Conservation (phyloP, 2,113 vertebrate genomes). For the Pyrgilauda ruficollis region DNA sequence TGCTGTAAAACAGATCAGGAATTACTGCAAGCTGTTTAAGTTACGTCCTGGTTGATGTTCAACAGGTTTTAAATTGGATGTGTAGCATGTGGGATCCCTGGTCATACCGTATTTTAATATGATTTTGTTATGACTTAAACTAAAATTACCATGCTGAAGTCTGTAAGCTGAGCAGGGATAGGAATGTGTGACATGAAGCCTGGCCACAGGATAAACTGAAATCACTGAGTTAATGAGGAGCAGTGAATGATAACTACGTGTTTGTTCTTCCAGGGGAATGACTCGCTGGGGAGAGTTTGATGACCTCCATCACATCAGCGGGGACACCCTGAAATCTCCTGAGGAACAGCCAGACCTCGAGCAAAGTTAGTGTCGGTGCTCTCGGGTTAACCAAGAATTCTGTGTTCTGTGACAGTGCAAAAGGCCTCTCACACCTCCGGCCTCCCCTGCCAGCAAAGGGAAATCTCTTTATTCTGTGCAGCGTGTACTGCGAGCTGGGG, state of each 20-base stretch:
- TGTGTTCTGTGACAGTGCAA: not conserved
- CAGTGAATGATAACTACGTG: accelerated
- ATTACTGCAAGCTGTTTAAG: not conserved
- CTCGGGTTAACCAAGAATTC: accelerated
- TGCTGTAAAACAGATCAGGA: not conserved
- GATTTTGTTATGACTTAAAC: too few species aligned
- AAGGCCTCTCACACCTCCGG: accelerated
- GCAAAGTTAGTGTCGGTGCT: conserved; percentile 28
- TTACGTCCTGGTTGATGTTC: not conserved
- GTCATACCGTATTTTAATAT: not conserved
- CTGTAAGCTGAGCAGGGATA: not conserved
- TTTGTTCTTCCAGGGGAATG: conserved; percentile 82
- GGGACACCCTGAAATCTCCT: conserved; percentile 63
- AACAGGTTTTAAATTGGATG: not conserved
- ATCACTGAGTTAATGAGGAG: not conserved
- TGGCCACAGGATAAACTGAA: not conserved
- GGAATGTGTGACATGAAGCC: not conserved
- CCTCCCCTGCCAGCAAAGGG: not conserved
- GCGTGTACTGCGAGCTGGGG: accelerated
- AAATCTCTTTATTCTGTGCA: too few species aligned
- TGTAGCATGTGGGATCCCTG: not conserved
- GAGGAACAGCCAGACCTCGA: conserved; percentile 9
- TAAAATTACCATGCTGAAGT: not conserved
- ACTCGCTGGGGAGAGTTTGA: conserved; percentile 91
- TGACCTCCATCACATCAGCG: conserved; percentile 85